Conservation (phyloP, 1,140 invertebrate genomes). For the Camponotus pennsylvanicus region DNA sequence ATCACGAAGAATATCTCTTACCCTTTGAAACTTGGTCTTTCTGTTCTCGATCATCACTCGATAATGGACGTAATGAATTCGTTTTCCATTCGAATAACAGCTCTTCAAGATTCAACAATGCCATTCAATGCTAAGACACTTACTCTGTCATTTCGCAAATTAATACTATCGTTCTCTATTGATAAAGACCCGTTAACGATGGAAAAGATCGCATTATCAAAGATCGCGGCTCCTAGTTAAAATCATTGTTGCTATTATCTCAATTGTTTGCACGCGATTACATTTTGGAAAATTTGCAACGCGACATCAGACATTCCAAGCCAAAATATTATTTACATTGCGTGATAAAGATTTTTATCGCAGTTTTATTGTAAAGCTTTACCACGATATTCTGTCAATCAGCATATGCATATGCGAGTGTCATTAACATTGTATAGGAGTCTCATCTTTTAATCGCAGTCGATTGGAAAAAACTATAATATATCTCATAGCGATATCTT, state of each 20-base stretch:
- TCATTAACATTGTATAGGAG: neutral
- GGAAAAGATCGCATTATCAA: neutral
- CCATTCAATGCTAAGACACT: neutral
- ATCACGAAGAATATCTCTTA: neutral
- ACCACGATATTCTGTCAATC: neutral
- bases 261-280: neutral
- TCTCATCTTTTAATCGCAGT: neutral
- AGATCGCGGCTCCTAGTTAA: constrained; percentile 27
- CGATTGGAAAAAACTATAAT: neutral
- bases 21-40: neutral
- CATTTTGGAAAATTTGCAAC: constrained; percentile 6
- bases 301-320: neutral
- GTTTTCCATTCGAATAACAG: neutral
- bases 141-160: neutral
- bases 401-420: neutral
- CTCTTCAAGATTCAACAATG: neutral
- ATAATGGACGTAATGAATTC: constrained; percentile 8
- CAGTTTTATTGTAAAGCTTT: neutral
- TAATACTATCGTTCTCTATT: constrained; percentile 1
- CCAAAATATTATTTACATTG: neutral
- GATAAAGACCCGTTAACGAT: constrained; percentile 5
- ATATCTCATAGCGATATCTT: neutral
- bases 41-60: neutral
- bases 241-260: constrained; percentile 35
- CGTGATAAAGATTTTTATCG: constrained; percentile 13